phyloP scores from a whole-genome alignment of 2,888 invertebrate species.

The Tortrix viridana region DNA sequence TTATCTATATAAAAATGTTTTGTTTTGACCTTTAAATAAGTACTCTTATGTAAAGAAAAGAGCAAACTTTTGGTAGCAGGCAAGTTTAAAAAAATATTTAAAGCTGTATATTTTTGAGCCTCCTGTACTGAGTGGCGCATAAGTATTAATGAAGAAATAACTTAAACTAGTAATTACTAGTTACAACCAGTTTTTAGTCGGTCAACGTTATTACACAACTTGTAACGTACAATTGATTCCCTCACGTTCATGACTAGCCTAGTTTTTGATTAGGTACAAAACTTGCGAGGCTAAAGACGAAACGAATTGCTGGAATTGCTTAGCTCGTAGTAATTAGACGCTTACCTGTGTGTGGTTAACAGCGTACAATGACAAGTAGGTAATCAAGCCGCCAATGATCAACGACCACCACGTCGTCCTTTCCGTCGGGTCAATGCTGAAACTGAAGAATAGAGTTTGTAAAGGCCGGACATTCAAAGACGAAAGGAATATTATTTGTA shows the following conservation, averaged over 20 bases:
- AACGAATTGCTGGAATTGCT: background rate
- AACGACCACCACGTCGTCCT: constrained; percentile 94
- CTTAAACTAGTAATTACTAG: no score
- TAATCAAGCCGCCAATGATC: constrained; percentile 91
- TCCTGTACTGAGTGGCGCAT: no score
- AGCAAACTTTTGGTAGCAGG: no score
- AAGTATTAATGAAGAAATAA: no score
- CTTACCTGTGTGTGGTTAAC: constrained; percentile 91
- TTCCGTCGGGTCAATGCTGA: constrained; percentile 90
- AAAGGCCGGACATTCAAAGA: background rate
- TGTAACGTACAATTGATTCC: background rate
- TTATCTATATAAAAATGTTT: no score
- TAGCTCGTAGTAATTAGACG: constrained; percentile 6
- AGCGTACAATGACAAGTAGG: constrained; percentile 92
- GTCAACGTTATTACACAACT: background rate
- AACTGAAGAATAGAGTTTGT: constrained; percentile 72
- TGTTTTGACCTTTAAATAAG: no score
- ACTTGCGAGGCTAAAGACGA: background rate
- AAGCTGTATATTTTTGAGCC: no score
- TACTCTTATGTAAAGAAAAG: no score
- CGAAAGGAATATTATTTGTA: background rate
- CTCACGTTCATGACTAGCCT: background rate
- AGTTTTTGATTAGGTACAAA: background rate
- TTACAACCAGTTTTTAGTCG: no score
- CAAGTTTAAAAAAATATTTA: no score